phyloP scores from a whole-genome alignment of 1,140 invertebrate genomes.

The Antheraea pernyi region DNA sequence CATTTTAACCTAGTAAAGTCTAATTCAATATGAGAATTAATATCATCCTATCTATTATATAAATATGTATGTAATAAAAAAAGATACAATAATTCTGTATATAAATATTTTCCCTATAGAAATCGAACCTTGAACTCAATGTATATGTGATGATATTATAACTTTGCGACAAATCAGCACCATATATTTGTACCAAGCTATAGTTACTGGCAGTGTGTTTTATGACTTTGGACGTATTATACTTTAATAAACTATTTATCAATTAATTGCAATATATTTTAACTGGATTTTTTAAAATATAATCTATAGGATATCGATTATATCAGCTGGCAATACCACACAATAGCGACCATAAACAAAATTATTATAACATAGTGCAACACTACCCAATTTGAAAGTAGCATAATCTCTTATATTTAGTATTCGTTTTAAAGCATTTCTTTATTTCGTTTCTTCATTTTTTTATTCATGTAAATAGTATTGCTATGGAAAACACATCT shows the following conservation, averaged over 20 bases:
- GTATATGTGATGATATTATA: conserved; percentile 6
- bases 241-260: conserved; percentile 11
- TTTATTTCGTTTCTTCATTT: neutral
- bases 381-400: neutral
- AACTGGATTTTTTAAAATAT: neutral
- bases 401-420: neutral
- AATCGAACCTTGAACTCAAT: conserved; percentile 7
- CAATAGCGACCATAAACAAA: neutral
- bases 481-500: neutral
- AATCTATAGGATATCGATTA: neutral
- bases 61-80: too few species aligned
- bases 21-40: too few species aligned
- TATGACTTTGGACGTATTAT: conserved; percentile 31
- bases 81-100: conserved; percentile 15
- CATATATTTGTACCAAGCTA: conserved; percentile 41
- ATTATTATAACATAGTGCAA: neutral
- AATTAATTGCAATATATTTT: conserved; percentile 23
- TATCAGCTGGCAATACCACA: neutral
- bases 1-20: too few species aligned
- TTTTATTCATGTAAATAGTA: neutral
- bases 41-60: too few species aligned
- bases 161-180: conserved; percentile 25
- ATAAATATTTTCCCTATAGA: neutral
- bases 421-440: neutral
- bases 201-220: conserved; percentile 29